A percentile compares a stretch with the other conserved stretches of the same genome.
These are phyloP conservation scores for Cladorhizidae sp. DNA, from an alignment of 37 sponge, comb jelly and placozoan genomes.

Conservation along the genomic window DNA sequence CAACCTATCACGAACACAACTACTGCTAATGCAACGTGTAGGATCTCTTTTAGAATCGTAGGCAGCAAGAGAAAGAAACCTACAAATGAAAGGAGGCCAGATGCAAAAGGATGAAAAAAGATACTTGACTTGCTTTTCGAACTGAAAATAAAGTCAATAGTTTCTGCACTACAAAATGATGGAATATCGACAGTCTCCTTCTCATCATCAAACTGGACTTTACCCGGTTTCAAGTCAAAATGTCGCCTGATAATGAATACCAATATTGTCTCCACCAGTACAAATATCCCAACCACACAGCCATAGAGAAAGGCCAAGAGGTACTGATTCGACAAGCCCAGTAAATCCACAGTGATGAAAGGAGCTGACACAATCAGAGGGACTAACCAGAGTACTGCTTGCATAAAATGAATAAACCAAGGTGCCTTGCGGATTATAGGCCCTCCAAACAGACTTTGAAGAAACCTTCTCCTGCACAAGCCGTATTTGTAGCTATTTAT, in stretches of 20 bases:
- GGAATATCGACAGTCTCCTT: slow-evolving; percentile 39
- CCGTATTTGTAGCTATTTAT: slow-evolving; percentile 60
- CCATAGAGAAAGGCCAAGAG: slow-evolving; percentile 52
- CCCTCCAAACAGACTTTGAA: slow-evolving; percentile 65
- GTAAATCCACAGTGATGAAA: slow-evolving; percentile 38
- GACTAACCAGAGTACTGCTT: slow-evolving; percentile 31
- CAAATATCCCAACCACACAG: slow-evolving; percentile 1
- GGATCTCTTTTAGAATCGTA: slow-evolving; percentile 2
- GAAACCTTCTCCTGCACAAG: slow-evolving; percentile 33
- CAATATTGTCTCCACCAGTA: background rate
- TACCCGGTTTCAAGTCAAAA: background rate
- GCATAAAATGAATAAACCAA: slow-evolving; percentile 39
- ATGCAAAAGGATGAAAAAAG: slow-evolving; percentile 30
- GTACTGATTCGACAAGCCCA: slow-evolving; percentile 29
- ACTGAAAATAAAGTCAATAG: slow-evolving; percentile 50
- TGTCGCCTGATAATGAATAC: slow-evolving; percentile 2
- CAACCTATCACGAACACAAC: slow-evolving; percentile 46
- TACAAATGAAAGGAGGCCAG: slow-evolving; percentile 44
- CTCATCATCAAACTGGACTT: slow-evolving; percentile 30
- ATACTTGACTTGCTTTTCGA: slow-evolving; percentile 1
- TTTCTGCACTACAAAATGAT: slow-evolving; percentile 25
- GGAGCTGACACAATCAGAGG: slow-evolving; percentile 45
- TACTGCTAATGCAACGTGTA: slow-evolving; percentile 41
- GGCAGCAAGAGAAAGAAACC: slow-evolving; percentile 26
- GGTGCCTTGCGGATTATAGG: slow-evolving; percentile 44